Conservation (phyloP, 2,888 invertebrate species). For the Megalurothrips usitatus region DNA sequence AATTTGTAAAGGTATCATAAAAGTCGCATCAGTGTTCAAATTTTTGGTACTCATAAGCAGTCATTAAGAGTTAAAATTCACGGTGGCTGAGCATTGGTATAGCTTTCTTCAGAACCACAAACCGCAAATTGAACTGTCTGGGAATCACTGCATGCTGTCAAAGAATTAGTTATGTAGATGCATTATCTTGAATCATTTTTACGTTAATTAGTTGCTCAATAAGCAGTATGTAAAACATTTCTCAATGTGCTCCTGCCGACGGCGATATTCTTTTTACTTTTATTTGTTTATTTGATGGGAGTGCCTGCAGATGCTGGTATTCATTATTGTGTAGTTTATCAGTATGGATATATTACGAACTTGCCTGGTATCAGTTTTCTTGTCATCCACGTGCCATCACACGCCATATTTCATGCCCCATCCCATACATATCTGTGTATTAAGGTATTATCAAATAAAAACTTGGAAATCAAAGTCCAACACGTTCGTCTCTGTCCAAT, state of each 20-base stretch:
- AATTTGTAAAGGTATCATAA: not conserved
- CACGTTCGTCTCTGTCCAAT: too few relatives aligned
- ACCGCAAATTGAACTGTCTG: not conserved
- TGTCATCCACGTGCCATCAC: conserved; percentile 19
- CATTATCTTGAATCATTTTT: not conserved
- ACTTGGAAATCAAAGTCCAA: not conserved
- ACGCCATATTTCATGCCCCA: not conserved
- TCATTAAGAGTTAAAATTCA: not conserved
- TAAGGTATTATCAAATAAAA: conserved; percentile 11
- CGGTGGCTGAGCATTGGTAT: not conserved
- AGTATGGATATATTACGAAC: not conserved
- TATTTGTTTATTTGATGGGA: not conserved
- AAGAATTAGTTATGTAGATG: not conserved
- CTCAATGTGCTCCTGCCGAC: not conserved
- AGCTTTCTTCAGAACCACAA: not conserved
- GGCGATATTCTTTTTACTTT: not conserved
- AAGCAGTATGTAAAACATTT: not conserved
- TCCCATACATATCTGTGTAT: conserved; percentile 4
- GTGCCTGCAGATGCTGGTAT: not conserved
- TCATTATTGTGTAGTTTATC: not conserved
- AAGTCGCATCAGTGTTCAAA: not conserved
- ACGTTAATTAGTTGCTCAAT: not conserved
- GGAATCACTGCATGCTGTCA: not conserved
- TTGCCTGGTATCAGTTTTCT: conserved; percentile 14
- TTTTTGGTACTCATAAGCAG: not conserved